phyloP scores from a whole-genome alignment of 2,888 invertebrate genomes.

The Metopia argyrocephala region DNA sequence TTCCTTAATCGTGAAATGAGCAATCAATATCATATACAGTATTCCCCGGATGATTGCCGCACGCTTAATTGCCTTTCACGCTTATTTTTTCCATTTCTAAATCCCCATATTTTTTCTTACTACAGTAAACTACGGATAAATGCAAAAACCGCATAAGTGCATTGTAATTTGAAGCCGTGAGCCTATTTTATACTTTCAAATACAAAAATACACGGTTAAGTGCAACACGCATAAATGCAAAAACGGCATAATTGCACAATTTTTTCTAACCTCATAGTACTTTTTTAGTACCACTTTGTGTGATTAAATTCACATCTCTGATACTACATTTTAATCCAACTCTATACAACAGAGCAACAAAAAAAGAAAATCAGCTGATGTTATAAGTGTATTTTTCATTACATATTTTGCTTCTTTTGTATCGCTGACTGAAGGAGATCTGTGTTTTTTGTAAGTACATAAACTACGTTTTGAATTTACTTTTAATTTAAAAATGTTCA shows the following conservation, averaged over 20 bases:
- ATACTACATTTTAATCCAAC: not conserved
- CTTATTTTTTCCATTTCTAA: no score
- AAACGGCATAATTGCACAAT: not conserved
- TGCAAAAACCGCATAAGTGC: constrained; percentile 13
- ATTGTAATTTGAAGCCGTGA: not conserved
- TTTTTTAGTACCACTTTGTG: constrained; percentile 4
- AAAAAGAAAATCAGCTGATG: not conserved
- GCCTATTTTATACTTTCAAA: constrained; percentile 8
- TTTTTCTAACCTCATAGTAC: no score
- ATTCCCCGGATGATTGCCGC: no score
- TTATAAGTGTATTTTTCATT: not conserved
- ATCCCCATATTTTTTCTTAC: no score
- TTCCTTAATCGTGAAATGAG: no score
- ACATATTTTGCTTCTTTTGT: no score
- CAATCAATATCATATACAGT: no score
- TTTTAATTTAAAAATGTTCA: not conserved
- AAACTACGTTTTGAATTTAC: not conserved
- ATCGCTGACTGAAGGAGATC: not conserved
- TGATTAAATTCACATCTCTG: constrained; percentile 5
- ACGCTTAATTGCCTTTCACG: no score
- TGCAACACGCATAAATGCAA: not conserved
- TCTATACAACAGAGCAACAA: not conserved
- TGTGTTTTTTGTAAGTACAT: constrained; percentile 10
- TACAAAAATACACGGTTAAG: constrained; percentile 6
- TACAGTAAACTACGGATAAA: no score